Evolutionary conservation across 2,113 vertebrate genomes (phyloP).

Genomic region (Cairina moschata): DNA sequence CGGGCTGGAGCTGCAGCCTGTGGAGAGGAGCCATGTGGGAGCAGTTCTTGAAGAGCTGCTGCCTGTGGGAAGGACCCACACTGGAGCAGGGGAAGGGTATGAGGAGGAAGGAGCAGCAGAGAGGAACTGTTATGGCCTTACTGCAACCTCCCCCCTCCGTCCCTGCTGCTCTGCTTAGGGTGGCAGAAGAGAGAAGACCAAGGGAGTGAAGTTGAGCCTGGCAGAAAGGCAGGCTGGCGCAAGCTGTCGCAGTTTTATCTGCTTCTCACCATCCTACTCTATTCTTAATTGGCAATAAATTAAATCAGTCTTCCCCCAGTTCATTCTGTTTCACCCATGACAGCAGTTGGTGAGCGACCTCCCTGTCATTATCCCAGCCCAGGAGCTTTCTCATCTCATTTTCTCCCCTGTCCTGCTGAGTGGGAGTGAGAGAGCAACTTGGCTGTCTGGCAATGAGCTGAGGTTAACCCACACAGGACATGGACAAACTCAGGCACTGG

Average conservation of each 20-base stretch:
- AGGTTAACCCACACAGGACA: rapidly evolving
- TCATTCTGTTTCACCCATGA: not conserved
- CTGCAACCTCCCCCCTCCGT: rapidly evolving
- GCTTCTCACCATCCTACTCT: not conserved
- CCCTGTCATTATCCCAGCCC: not conserved
- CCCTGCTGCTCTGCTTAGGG: rapidly evolving
- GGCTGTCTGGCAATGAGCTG: not conserved
- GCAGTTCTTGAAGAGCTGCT: not conserved
- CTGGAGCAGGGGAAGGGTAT: not conserved
- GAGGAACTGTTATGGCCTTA: not conserved
- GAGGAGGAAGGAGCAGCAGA: not conserved
- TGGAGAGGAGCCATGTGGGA: not conserved
- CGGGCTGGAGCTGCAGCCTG: not conserved
- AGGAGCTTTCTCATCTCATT: not conserved
- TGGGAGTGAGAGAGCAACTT: not conserved
- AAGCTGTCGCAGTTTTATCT: not conserved
- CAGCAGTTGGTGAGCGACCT: not conserved
- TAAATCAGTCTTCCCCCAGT: not conserved
- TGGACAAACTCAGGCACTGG: not conserved
- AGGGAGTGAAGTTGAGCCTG: not conserved
- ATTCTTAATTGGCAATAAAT: not conserved
- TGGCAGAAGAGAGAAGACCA: not conserved
- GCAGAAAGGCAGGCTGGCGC: not conserved
- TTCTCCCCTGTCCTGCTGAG: not conserved
- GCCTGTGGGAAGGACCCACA: not conserved